These are phyloP conservation scores for Yoshiicerus persimilis DNA, from an alignment of 1,140 invertebrate genomes.

Conservation along the genomic window DNA sequence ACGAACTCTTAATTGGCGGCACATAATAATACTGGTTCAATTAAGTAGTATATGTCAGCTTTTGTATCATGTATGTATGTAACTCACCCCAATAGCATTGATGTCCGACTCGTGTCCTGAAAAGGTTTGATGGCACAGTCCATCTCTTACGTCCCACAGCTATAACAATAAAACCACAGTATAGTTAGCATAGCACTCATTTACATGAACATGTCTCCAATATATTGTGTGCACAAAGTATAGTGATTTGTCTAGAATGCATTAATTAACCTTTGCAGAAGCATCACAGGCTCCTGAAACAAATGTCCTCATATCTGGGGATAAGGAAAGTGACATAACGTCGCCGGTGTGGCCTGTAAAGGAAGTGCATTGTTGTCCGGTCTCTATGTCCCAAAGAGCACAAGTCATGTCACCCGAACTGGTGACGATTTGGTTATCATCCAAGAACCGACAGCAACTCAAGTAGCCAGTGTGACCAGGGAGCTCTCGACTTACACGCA, in stretches of 20 bases:
- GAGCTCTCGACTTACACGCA: conserved; percentile 90
- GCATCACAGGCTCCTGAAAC: conserved; percentile 98
- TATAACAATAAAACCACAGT: conserved; percentile 49
- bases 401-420: conserved; percentile 73
- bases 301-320: conserved; percentile 94
- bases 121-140: conserved; percentile 96
- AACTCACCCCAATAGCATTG: conserved; percentile 91
- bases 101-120: conserved; percentile 98
- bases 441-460: conserved; percentile 96
- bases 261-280: conserved; percentile 75
- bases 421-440: conserved; percentile 98
- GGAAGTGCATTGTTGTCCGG: conserved; percentile 93
- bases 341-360: conserved; percentile 98
- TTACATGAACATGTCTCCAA: not conserved
- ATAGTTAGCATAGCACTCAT: not conserved
- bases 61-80: too few species aligned
- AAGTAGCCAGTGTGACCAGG: conserved; percentile 92
- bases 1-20: too few species aligned
- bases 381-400: conserved; percentile 98
- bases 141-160: conserved; percentile 96
- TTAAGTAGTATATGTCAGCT: not conserved
- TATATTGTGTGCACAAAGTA: not conserved
- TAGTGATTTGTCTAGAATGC: too few species aligned
- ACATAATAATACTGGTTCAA: too few species aligned
- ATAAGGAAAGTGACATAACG: conserved; percentile 94